phyloP scores from a whole-genome alignment of 2,888 invertebrate species.

The Heliothis peltigera region DNA sequence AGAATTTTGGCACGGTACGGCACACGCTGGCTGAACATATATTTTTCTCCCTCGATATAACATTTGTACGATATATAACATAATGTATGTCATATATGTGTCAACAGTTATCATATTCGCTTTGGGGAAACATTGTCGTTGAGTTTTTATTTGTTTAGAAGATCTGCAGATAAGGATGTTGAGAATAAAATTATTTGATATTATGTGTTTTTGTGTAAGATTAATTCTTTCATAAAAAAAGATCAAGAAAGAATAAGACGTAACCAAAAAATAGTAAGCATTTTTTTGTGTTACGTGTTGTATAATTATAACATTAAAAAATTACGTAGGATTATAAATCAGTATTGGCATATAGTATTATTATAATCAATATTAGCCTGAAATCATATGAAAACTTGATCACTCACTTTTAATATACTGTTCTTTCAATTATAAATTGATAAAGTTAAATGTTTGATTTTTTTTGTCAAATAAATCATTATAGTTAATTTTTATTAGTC shows the following conservation, averaged over 20 bases:
- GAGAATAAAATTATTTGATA: background rate
- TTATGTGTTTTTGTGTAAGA: background rate
- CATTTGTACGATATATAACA: slow-evolving; percentile 51
- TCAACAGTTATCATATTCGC: slow-evolving; percentile 56
- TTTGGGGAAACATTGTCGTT: slow-evolving; percentile 3
- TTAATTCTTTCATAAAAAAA: background rate
- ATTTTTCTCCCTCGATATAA: slow-evolving; percentile 57
- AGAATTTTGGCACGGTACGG: slow-evolving; percentile 74
- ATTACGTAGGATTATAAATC: too few species aligned
- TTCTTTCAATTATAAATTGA: too few species aligned
- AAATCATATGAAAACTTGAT: too few species aligned
- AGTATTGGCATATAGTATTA: too few species aligned
- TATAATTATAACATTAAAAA: too few species aligned
- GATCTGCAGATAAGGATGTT: background rate
- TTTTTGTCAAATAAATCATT: too few species aligned
- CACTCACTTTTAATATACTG: too few species aligned
- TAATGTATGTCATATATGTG: slow-evolving; percentile 56
- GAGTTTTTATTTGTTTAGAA: slow-evolving; percentile 1
- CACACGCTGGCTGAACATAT: slow-evolving; percentile 71
- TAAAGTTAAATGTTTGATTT: too few species aligned
- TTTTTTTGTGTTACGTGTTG: too few species aligned
- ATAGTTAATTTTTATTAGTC: too few species aligned
- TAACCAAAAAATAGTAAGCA: slow-evolving; percentile 1
- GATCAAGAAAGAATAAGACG: too few species aligned
- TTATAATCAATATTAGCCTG: too few species aligned